Evolutionary conservation across 2,797 vertebrate species (phyloP), one percentile per base, ranked within the genome.

Genomic region (Helarctos malayanus): DNA sequence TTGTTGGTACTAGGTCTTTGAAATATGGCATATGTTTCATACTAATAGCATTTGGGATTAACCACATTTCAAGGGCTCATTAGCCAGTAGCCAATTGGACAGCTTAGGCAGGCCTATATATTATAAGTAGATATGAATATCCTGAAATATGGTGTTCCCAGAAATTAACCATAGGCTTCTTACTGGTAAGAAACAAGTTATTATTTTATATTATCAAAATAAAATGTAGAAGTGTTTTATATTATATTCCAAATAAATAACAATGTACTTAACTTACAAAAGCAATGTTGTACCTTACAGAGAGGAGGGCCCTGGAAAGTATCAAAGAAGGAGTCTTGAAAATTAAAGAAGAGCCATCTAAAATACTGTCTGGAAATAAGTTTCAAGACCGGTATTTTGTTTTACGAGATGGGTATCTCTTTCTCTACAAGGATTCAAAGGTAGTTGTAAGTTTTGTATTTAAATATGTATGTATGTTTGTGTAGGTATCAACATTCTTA

Each of bases 331-430:
- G 99, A 63, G 98, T 98, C 93, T 96, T 99, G 92, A 99, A 99
- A 98, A 99, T 99, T 98, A 99, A 98, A 96, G 99, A 99, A 73
- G 99, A 99, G 49, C 99, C 99, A 73, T 99, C 98, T 97, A 99
- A 99, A 98, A 98, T 99, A 75, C 98, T 99, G 59, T 99, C 99
- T 0, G 99, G 99, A 90, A 99, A 99, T 98, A 99, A 99, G 97
- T 99, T 99, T 99, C 99, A 99, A 98, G 99, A 99, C 49, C 99
- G 99, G 93, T 99, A 99, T 63, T 99, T 99, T 61, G 98, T 99
- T 52, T 99, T 99, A 41, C 98, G 59, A 75, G 99, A 99, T 88
- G 99, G 99, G 93, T 99, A 99, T 98, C 98, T 99, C 90, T 98
- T 99, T 94, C 98, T 99, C 86, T 99, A 99, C 98, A 99, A 99